Evolutionary conservation across 2,797 vertebrate species (phyloP), one percentile per base, ranked within the genome.

Genomic region (Scomberomorus guttatus): DNA sequence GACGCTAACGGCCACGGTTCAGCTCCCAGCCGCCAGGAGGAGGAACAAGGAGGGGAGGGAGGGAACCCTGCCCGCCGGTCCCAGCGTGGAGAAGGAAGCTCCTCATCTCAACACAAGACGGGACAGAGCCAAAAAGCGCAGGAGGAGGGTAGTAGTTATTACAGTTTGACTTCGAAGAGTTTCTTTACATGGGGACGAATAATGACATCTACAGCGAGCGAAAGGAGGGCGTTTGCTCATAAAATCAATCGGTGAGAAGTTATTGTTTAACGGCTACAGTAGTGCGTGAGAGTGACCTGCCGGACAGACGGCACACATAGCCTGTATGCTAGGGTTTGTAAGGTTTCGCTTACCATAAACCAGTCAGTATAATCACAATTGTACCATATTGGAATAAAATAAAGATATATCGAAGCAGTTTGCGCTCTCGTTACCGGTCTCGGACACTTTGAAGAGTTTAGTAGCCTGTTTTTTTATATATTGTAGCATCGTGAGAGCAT

Each of bases 181-280:
- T 86, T 77, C 73, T 83, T 81, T 92, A 86, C 87, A 95, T 93
- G 94, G 94, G 83, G 90, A 83, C 74, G 22, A 86, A 86, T 83
- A 77, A 96, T 95, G 95, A 91, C 96, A 89, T 95, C 96, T 48
- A 92, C 96, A 24, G 91, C 92, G 50, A 95, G 93, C 77, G 97
- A 98, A 64, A 95, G 97, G 93, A 96, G 97, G 91, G 97, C 97
- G 80, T 98, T 98, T 88, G 97, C 97, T 72, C 96, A 97, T 87
- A 97, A 97, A 91, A 98, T 97, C 89, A 98, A 97, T 94, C 96
- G 97, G 97, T 98, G 95, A 95, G 51, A 90, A 93, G 87, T 93
- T 92, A 59, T 71, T 74, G 84, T 89, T 86, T 66, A 62, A 61
- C 65, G 12, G 77, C 54, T 13, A 6, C 48, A 39, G 59, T 51